Percentiles rank a stretch among this genome's conserved stretches.
Conservation (phyloP, 2,797 vertebrate species). For the Xenentodon cancila region DNA sequence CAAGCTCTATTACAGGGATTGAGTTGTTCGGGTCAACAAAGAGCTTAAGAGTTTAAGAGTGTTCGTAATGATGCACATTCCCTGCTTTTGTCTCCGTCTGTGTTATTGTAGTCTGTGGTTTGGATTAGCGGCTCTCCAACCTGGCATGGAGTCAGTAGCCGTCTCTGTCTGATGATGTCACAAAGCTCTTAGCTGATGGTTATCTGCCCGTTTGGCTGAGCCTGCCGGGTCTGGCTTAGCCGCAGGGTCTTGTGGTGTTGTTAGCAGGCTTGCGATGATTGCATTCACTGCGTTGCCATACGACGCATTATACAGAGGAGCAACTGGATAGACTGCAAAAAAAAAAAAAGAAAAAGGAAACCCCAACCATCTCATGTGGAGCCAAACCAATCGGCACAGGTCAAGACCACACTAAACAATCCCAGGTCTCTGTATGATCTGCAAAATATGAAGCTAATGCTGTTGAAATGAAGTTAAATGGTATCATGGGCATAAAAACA, state of each 20-base stretch:
- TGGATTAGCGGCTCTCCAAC: constrained; percentile 71
- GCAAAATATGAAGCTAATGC: constrained; percentile 8
- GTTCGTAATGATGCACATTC: constrained; percentile 75
- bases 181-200: constrained; percentile 80
- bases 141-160: constrained; percentile 70
- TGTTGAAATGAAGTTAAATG: constrained; percentile 1
- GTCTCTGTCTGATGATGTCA: constrained; percentile 84
- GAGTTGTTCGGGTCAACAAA: constrained; percentile 64
- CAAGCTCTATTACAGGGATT: constrained; percentile 27
- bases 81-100: constrained; percentile 66
- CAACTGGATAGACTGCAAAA: constrained; percentile 60
- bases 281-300: constrained; percentile 60
- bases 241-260: constrained; percentile 68
- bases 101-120: constrained; percentile 70
- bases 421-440: constrained; percentile 29
- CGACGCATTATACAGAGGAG: constrained; percentile 55
- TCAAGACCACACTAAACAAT: constrained; percentile 45
- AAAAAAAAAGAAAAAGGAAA: constrained; percentile 6
- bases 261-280: constrained; percentile 68
- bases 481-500: background rate
- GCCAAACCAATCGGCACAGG: constrained; percentile 51
- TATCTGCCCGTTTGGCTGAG: constrained; percentile 71
- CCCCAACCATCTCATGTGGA: constrained; percentile 25
- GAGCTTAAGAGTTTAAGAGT: constrained; percentile 70
- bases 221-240: constrained; percentile 58